These are phyloP conservation scores for Liparis tanakae DNA, from an alignment of 2,797 vertebrate genomes.

Conservation along the genomic window DNA sequence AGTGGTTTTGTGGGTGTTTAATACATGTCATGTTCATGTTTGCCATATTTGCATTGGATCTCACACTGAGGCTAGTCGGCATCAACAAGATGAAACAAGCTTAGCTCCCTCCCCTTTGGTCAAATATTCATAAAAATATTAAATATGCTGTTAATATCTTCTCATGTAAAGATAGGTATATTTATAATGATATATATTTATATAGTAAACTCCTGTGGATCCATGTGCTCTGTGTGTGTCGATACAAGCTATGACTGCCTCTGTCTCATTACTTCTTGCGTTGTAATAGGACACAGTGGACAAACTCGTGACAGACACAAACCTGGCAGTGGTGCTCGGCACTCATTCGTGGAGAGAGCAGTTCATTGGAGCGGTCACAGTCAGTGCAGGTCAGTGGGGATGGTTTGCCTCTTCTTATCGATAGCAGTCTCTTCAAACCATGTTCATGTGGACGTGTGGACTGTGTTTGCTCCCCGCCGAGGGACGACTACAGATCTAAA, in stretches of 20 bases:
- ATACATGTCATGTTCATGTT: background rate
- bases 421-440: background rate
- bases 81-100: background rate
- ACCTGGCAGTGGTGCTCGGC: conserved; percentile 90
- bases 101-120: background rate
- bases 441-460: background rate
- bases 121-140: background rate
- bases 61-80: background rate
- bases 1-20: background rate
- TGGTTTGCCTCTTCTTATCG: background rate
- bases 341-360: conserved; percentile 94
- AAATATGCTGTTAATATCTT: too few species aligned
- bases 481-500: background rate
- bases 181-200: background rate
- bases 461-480: too few species aligned
- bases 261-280: conserved; percentile 34
- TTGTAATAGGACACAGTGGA: conserved; percentile 88
- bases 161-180: background rate
- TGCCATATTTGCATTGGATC: background rate
- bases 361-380: conserved; percentile 91
- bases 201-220: background rate
- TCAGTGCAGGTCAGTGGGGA: conserved; percentile 86
- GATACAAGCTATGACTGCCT: background rate
- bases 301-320: conserved; percentile 92
- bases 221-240: conserved; percentile 3